Evolutionary conservation across 35 echinoderm and acorn worm genomes (phyloP).

Genomic region (Chiridota heheva): DNA sequence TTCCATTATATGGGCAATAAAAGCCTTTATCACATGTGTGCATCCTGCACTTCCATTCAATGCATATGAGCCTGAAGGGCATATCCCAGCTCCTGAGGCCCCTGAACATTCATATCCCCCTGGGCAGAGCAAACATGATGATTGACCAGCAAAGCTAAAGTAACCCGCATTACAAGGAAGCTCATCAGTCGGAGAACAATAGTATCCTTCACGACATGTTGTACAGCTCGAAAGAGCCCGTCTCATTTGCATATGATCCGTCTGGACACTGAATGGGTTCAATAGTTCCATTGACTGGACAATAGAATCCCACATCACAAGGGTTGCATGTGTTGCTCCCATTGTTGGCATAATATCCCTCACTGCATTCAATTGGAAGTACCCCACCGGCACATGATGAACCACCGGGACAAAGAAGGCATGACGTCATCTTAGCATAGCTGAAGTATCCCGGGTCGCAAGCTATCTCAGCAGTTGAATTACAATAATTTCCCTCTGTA

Average conservation of each 20-base stretch:
- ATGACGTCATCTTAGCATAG: conserved; percentile 56
- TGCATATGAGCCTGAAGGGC: conserved; percentile 60
- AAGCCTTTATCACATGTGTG: conserved; percentile 69
- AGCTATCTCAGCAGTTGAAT: conserved; percentile 4
- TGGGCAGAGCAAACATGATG: conserved; percentile 69
- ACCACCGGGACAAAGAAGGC: conserved; percentile 70
- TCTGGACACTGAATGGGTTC: conserved; percentile 57
- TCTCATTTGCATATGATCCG: conserved; percentile 45
- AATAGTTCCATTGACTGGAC: conserved; percentile 36
- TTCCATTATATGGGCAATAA: conserved; percentile 75
- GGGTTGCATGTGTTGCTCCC: conserved; percentile 63
- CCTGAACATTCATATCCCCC: conserved; percentile 86
- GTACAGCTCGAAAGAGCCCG: conserved; percentile 31
- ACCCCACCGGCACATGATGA: conserved; percentile 42
- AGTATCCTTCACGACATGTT: conserved; percentile 39
- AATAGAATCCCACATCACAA: conserved; percentile 72
- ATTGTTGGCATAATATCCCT: conserved; percentile 66
- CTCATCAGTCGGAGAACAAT: conserved; percentile 33
- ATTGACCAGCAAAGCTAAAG: conserved; percentile 59
- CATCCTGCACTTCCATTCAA: conserved; percentile 73
- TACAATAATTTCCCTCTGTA: conserved; percentile 72
- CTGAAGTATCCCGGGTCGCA: conserved; percentile 81
- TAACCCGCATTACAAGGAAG: conserved; percentile 64
- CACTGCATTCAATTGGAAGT: conserved; percentile 23
- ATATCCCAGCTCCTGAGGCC: conserved; percentile 34